These are phyloP conservation scores for Aphelinus certus DNA, from an alignment of 1,140 invertebrate species.

Conservation along the genomic window DNA sequence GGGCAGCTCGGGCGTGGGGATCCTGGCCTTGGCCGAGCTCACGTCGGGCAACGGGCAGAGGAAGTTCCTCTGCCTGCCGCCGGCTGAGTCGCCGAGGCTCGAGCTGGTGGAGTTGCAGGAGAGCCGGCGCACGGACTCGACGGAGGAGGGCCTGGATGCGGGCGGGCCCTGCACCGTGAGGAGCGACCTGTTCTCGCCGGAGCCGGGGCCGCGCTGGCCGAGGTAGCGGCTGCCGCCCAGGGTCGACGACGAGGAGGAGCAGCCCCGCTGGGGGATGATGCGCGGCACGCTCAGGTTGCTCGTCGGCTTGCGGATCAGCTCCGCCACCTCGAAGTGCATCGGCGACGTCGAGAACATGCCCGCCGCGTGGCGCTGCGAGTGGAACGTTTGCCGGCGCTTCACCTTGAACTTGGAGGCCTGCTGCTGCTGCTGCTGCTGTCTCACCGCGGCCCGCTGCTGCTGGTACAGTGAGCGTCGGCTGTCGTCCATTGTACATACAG, in stretches of 20 bases:
- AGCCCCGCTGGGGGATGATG: conserved; percentile 54
- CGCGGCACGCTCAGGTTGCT: conserved; percentile 60
- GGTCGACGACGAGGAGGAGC: conserved; percentile 5
- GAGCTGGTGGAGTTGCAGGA: conserved; percentile 24
- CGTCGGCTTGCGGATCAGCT: conserved; percentile 59
- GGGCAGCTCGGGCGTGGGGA: conserved; percentile 32
- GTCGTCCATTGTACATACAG: conserved; percentile 50
- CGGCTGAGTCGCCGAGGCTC: conserved; percentile 7
- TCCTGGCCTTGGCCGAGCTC: conserved; percentile 51
- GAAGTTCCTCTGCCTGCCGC: conserved; percentile 20
- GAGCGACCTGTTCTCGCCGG: conserved; percentile 48
- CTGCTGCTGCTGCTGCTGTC: conserved; percentile 21
- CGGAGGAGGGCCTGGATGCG: conserved; percentile 20
- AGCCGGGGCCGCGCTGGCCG: conserved; percentile 19
- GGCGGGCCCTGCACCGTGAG: conserved; percentile 42
- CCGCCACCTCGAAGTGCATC: conserved; percentile 60
- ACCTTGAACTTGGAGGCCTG: conserved; percentile 59
- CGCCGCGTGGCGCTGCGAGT: conserved; percentile 56
- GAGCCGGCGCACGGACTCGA: conserved; percentile 23
- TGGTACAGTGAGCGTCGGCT: conserved; percentile 52
- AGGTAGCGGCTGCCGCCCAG: conserved; percentile 44
- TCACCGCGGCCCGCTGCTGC: conserved; percentile 14
- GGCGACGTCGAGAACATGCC: conserved; percentile 51
- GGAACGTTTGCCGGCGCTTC: conserved; percentile 62
- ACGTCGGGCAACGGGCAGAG: conserved; percentile 47